Evolutionary conservation across 2,888 invertebrate species (phyloP), one percentile per base, ranked within the genome.

Genomic region (Dasypolia templi): DNA sequence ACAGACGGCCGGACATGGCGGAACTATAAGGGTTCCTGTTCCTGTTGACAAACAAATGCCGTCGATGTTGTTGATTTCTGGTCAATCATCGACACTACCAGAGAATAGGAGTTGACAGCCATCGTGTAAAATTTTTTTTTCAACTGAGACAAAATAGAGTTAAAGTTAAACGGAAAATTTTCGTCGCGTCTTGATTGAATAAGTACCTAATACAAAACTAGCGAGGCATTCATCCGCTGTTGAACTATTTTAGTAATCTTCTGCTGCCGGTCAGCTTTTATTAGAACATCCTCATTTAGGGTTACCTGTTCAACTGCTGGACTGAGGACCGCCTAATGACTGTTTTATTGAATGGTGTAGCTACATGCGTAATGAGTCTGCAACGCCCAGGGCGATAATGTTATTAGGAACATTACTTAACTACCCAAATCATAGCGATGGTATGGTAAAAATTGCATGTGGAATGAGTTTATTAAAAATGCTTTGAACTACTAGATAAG

Each of bases 201-300:
- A n/a, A n/a, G n/a, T n/a, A n/a, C n/a, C n/a, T n/a, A 77, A 69
- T 69, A 59, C n/a, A 49, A 46, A 59, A 44, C 51, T 35, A 3
- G 19, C n/a, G 22, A 74, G 6, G n/a, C 9, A 51, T 74, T 74
- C 55, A 65, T 66, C 49, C 66, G 56, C 32, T n/a, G 19, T 66
- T 49, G 17, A 74, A 56, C n/a, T n/a, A n/a, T 56, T 49, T 39
- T 35, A 29, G 22, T 74, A 74, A 75, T 66, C 42, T 5, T 75
- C 44, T 66, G 22, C 14, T 75, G 19, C 49, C 75, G 75, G 74
- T 75, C 32, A 35, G 39, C 44, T 58, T 74, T 44, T 22, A 75
- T 75, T 53, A 66, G 11, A 22, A 66, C 74, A 26, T 75, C 75
- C 75, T 75, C 32, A 32, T 75, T 74, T 39, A n/a, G 32, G 6